Evolutionary conservation across 2,113 vertebrate genomes (phyloP).

Genomic region (Myiagra hebetior): DNA sequence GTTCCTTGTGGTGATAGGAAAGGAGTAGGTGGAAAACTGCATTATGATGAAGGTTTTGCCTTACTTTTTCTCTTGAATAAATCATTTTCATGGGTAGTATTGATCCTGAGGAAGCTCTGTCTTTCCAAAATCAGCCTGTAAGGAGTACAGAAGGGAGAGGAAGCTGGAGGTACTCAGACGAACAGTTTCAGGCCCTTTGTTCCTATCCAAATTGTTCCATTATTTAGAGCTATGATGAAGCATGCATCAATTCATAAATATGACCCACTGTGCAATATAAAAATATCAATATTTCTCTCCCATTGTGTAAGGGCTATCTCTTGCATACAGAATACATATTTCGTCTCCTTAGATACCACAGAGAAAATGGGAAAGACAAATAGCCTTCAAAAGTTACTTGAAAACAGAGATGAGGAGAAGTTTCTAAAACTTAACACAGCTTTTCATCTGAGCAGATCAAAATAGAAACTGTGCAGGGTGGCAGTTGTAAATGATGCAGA

Average conservation of each 20-base stretch:
- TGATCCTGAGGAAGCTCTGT: neutral
- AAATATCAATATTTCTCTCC: slow-evolving; percentile 25
- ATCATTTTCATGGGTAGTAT: neutral
- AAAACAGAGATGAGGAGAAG: neutral
- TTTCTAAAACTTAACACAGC: slow-evolving; percentile 2
- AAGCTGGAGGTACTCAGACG: neutral
- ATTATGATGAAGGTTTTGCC: neutral
- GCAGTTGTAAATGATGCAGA: neutral
- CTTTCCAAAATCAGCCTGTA: neutral
- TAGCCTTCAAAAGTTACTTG: neutral
- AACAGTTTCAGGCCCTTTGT: neutral
- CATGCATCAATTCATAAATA: slow-evolving; percentile 14
- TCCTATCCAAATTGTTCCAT: neutral
- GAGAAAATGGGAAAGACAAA: slow-evolving; percentile 29
- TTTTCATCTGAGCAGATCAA: neutral
- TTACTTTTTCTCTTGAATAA: neutral
- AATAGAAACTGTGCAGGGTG: neutral
- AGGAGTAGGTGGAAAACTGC: neutral
- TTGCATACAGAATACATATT: neutral
- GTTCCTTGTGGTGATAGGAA: neutral
- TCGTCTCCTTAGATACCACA: neutral
- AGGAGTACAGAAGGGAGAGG: neutral
- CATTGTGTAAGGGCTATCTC: neutral
- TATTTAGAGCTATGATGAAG: slow-evolving; percentile 18
- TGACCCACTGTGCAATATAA: slow-evolving; percentile 6